Evolutionary conservation across 2,113 vertebrate species (phyloP).

Genomic region (Mixornis gularis): DNA sequence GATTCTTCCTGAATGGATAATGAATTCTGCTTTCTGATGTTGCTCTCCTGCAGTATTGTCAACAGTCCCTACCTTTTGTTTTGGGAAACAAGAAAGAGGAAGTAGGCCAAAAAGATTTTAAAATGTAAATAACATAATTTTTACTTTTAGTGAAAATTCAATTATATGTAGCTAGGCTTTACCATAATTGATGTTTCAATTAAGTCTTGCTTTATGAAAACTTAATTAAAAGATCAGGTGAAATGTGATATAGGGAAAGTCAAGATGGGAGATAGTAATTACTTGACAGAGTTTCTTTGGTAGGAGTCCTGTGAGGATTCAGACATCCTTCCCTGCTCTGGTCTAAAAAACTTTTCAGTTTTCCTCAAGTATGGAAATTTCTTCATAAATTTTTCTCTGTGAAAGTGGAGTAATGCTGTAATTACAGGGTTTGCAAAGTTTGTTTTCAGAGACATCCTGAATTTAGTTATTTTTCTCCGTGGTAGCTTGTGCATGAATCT

Average conservation of each 20-base stretch:
- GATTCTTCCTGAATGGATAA: neutral
- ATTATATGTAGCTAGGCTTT: neutral
- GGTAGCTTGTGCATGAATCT: neutral
- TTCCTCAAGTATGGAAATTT: neutral
- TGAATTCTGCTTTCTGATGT: neutral
- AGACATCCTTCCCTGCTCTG: neutral
- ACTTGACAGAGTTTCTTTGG: neutral
- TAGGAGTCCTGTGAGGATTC: neutral
- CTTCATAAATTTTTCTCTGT: neutral
- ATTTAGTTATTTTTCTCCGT: neutral
- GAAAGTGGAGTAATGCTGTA: neutral
- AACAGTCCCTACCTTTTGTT: neutral
- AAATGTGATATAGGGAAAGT: neutral
- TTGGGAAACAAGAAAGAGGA: neutral
- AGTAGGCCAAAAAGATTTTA: neutral
- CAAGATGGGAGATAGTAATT: neutral
- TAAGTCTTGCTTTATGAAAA: constrained; percentile 7
- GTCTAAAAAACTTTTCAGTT: neutral
- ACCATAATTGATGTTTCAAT: neutral
- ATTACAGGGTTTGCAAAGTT: neutral
- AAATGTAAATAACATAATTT: neutral
- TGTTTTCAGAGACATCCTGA: neutral
- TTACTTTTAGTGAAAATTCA: neutral
- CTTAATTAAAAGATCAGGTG: constrained; percentile 6
- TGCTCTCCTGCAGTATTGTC: neutral